Percentiles rank a stretch among this genome's conserved stretches.
phyloP scores from a whole-genome alignment of 2,797 vertebrate genomes.

The Oreochromis grahami region DNA sequence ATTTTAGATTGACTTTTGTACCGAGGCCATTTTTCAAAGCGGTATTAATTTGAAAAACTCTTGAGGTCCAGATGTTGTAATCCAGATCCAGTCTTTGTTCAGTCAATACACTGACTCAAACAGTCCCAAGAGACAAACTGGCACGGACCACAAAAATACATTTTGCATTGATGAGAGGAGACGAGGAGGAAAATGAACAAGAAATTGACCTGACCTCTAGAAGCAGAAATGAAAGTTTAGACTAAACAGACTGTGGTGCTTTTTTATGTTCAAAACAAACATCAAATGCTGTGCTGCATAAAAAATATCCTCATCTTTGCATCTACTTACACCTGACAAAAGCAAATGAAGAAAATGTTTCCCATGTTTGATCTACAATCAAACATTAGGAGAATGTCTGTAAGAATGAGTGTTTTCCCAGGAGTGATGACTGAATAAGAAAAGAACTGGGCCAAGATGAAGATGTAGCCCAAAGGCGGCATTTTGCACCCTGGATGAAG shows the following conservation, averaged over 20 bases:
- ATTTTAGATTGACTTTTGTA: neutral
- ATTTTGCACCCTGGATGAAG: slow-evolving; percentile 22
- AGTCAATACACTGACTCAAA: neutral
- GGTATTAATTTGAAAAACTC: neutral
- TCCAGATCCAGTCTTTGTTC: neutral
- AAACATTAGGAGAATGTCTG: neutral
- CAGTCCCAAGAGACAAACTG: slow-evolving; percentile 12
- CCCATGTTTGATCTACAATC: neutral
- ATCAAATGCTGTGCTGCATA: neutral
- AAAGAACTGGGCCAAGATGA: slow-evolving; percentile 6
- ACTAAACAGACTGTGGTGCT: neutral
- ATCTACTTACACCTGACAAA: neutral
- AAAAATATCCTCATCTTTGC: neutral
- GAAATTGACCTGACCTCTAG: neutral
- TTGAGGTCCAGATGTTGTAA: neutral
- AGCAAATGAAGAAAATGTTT: neutral
- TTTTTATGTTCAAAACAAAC: neutral
- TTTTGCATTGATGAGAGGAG: slow-evolving; percentile 18
- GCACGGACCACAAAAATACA: neutral
- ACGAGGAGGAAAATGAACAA: neutral
- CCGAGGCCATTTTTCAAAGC: neutral
- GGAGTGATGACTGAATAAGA: slow-evolving; percentile 36
- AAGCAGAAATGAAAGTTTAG: neutral
- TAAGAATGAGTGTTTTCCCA: slow-evolving; percentile 8
- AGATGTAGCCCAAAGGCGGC: slow-evolving; percentile 15